phyloP scores from a whole-genome alignment of 1,140 invertebrate genomes.

The Bombus waltoni region DNA sequence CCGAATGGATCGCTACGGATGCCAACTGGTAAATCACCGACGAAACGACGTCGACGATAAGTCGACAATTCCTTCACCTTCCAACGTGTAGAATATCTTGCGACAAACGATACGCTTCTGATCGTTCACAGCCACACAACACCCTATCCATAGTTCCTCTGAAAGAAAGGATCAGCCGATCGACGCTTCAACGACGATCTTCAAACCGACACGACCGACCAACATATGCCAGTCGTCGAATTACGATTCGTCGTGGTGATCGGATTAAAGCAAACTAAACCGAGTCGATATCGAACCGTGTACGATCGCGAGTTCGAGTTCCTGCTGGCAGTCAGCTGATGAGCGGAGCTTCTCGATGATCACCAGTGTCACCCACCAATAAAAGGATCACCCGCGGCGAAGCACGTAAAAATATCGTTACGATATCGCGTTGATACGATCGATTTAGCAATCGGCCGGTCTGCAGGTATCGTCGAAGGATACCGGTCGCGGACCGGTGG shows the following conservation, averaged over 20 bases:
- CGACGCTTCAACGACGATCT: background rate
- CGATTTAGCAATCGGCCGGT: background rate
- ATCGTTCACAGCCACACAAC: background rate
- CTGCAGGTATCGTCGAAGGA: background rate
- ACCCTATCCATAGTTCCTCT: background rate
- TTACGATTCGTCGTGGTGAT: background rate
- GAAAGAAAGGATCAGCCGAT: background rate
- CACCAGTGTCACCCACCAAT: background rate
- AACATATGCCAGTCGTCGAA: background rate
- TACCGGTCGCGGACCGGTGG: slow-evolving; percentile 41
- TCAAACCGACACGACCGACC: background rate
- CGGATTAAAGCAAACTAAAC: background rate
- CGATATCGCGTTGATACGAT: background rate
- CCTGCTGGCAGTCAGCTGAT: background rate
- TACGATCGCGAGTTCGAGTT: slow-evolving; percentile 11
- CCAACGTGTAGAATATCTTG: background rate
- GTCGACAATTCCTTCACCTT: background rate
- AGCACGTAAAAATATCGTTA: background rate
- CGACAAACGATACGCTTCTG: background rate
- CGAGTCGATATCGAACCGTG: background rate
- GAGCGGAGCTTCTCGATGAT: background rate
- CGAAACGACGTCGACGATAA: background rate
- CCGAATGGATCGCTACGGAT: background rate
- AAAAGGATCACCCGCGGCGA: background rate
- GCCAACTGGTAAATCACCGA: background rate